These are phyloP conservation scores for Bradypus variegatus DNA, from an alignment of 2,797 vertebrate species.

Conservation along the genomic window DNA sequence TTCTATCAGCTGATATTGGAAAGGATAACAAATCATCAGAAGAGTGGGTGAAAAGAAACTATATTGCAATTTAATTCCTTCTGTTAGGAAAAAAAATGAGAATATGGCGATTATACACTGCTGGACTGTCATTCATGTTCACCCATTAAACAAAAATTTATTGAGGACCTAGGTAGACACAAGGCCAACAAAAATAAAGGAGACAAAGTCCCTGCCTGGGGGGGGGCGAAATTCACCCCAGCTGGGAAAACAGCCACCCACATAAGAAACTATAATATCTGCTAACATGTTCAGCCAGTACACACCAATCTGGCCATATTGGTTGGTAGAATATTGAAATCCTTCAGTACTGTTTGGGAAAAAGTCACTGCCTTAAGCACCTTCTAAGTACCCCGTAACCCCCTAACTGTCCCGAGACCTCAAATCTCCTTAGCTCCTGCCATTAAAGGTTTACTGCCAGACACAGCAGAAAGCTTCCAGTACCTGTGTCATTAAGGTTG, in stretches of 20 bases:
- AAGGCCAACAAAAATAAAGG: neutral
- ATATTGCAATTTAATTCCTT: conserved; percentile 57
- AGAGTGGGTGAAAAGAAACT: conserved; percentile 42
- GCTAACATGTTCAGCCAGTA: neutral
- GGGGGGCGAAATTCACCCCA: neutral
- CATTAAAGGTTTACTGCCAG: neutral
- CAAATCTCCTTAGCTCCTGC: neutral
- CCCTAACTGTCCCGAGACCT: neutral
- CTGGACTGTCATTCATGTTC: neutral
- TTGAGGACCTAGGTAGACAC: neutral
- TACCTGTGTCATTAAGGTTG: conserved; percentile 5
- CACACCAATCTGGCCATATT: neutral
- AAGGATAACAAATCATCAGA: conserved; percentile 45
- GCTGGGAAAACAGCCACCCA: neutral
- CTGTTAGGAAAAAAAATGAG: neutral
- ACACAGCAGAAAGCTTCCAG: neutral
- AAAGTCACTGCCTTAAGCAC: neutral
- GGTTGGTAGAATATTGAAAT: conserved; percentile 10
- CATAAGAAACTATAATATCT: neutral
- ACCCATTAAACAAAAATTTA: conserved; percentile 13
- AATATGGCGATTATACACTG: neutral
- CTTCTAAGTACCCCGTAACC: neutral
- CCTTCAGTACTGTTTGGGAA: neutral
- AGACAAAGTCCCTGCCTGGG: neutral
- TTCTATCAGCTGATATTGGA: conserved; percentile 53